These are phyloP conservation scores for Ectemnius continuus DNA, from an alignment of 2,888 invertebrate species.

Conservation along the genomic window DNA sequence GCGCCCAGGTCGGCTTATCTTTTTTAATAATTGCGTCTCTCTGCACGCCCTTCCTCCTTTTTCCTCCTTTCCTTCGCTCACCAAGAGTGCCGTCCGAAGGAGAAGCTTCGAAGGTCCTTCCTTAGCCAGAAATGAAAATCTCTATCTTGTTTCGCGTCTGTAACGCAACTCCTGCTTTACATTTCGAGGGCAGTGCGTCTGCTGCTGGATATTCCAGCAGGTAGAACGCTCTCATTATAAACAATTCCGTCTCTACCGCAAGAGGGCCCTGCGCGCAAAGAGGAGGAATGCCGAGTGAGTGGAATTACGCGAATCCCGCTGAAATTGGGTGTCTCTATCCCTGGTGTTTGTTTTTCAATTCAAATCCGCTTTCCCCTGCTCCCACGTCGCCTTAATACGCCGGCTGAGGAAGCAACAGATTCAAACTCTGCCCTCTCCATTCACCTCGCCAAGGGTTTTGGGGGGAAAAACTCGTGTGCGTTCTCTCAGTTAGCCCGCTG, in stretches of 20 bases:
- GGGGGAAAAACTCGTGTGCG: neutral
- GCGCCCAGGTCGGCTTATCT: neutral
- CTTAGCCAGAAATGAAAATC: no score
- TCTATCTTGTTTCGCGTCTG: no score
- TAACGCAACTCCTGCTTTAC: no score
- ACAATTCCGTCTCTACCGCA: no score
- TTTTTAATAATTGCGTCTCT: slow-evolving; percentile 5
- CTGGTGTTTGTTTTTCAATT: slow-evolving; percentile 48
- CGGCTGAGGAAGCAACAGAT: neutral
- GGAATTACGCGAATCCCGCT: slow-evolving; percentile 18
- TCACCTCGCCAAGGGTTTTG: neutral
- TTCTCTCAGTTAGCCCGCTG: neutral
- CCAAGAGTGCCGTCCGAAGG: no score
- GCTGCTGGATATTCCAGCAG: no score
- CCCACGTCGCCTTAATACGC: neutral
- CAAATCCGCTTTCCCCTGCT: slow-evolving; percentile 29
- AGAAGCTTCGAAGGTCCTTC: no score
- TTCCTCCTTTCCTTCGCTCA: neutral
- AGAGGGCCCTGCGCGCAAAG: neutral
- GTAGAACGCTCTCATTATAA: no score
- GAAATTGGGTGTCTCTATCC: slow-evolving; percentile 37
- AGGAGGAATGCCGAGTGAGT: neutral
- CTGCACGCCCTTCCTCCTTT: neutral
- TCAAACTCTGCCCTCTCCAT: neutral
- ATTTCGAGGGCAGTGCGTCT: no score